phyloP scores from a whole-genome alignment of 64 coral and sea anemone species.

The Anthopleura sola region DNA sequence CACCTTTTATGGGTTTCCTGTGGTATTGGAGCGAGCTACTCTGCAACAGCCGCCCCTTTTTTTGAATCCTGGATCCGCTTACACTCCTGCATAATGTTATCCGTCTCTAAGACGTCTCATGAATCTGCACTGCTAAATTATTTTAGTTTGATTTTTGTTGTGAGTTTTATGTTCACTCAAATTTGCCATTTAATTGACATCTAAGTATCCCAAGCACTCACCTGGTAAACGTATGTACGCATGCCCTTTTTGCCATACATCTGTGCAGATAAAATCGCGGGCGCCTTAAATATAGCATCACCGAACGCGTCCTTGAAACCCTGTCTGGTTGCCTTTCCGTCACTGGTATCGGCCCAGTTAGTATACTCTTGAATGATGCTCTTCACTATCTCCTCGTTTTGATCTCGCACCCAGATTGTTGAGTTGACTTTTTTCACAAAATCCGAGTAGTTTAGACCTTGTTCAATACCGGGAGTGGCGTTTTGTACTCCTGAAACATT shows the following conservation, averaged over 20 bases:
- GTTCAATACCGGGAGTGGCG: neutral
- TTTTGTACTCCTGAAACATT: too few relatives aligned
- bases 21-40: too few relatives aligned
- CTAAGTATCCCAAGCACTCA: neutral
- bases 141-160: too few relatives aligned
- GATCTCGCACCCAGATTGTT: slow-evolving; percentile 40
- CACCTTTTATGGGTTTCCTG: too few relatives aligned
- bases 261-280: slow-evolving; percentile 48
- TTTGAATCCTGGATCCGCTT: too few relatives aligned
- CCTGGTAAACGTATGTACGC: slow-evolving; percentile 33
- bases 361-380: slow-evolving; percentile 61
- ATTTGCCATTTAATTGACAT: too few relatives aligned
- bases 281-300: slow-evolving; percentile 54
- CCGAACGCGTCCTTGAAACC: slow-evolving; percentile 32
- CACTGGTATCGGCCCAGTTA: slow-evolving; percentile 40
- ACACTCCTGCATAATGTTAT: too few relatives aligned
- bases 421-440: slow-evolving; percentile 2
- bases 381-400: slow-evolving; percentile 36
- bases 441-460: neutral
- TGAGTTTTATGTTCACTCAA: too few relatives aligned
- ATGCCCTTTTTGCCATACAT: slow-evolving; percentile 41
- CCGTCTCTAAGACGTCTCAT: too few relatives aligned
- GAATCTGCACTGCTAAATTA: too few relatives aligned
- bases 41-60: too few relatives aligned
- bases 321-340: slow-evolving; percentile 32